phyloP scores from a whole-genome alignment of 2,113 vertebrate genomes.

The Lophotis ruficrista region DNA sequence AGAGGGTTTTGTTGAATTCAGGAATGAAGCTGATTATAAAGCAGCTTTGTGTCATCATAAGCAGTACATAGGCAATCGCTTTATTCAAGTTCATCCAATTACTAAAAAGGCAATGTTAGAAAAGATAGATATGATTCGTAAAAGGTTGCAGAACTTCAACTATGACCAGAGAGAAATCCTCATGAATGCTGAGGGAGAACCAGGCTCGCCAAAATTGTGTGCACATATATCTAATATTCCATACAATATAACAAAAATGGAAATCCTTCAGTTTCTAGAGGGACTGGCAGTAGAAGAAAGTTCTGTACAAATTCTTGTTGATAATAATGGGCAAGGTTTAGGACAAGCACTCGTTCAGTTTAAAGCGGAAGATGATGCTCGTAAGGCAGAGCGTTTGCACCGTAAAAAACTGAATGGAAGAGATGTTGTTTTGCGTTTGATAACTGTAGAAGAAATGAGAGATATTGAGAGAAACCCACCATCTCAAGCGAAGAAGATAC shows the following conservation, averaged over 20 bases:
- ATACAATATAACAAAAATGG: slow-evolving; percentile 94
- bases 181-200: slow-evolving; percentile 80
- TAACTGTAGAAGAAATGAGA: slow-evolving; percentile 93
- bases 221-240: slow-evolving; percentile 97
- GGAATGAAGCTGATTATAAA: slow-evolving; percentile 92
- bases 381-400: slow-evolving; percentile 92
- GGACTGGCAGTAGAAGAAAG: slow-evolving; percentile 92
- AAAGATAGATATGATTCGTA: slow-evolving; percentile 93
- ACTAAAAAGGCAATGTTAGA: slow-evolving; percentile 96
- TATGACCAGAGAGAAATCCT: slow-evolving; percentile 87
- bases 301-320: slow-evolving; percentile 90
- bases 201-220: slow-evolving; percentile 81
- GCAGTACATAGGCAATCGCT: slow-evolving; percentile 97
- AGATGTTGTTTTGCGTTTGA: slow-evolving; percentile 92
- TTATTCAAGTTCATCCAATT: slow-evolving; percentile 97
- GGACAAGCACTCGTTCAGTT: slow-evolving; percentile 96
- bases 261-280: slow-evolving; percentile 92
- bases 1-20: slow-evolving; percentile 96
- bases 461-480: slow-evolving; percentile 95
- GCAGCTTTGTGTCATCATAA: slow-evolving; percentile 93
- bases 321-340: slow-evolving; percentile 91
- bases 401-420: slow-evolving; percentile 96
- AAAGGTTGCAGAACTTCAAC: slow-evolving; percentile 86
- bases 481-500: slow-evolving; percentile 89
- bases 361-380: slow-evolving; percentile 93